Evolutionary conservation across 2,888 invertebrate species (phyloP).

Genomic region (Meiosimyza decipiens): DNA sequence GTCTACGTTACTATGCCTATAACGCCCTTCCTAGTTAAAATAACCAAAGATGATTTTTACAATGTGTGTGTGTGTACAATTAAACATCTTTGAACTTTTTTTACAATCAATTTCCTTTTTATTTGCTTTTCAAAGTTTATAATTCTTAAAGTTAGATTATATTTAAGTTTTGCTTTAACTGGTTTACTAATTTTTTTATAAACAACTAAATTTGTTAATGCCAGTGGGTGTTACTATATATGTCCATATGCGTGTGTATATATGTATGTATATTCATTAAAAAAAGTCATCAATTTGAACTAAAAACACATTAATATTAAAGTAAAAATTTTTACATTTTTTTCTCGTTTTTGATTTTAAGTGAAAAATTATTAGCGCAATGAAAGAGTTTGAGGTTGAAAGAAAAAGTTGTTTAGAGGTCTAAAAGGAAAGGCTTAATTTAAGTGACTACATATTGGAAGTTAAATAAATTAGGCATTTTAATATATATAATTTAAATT

Average conservation of each 20-base stretch:
- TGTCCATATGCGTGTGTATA: constrained; percentile 9
- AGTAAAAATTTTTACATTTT: constrained; percentile 11
- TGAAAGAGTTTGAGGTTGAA: neutral
- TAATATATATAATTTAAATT: neutral
- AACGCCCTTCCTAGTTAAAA: too few relatives aligned
- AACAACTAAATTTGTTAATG: constrained; percentile 31
- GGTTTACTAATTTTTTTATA: constrained; percentile 43
- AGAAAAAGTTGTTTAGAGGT: neutral
- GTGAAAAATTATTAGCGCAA: neutral
- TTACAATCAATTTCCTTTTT: constrained; percentile 30
- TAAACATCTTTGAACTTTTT: constrained; percentile 34
- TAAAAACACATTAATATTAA: constrained; percentile 17
- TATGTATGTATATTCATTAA: constrained; percentile 12
- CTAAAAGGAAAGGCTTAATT: constrained; percentile 17
- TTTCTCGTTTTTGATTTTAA: neutral
- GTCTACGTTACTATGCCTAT: too few relatives aligned
- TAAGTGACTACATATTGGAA: neutral
- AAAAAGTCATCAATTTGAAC: constrained; percentile 15
- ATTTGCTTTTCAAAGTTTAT: constrained; percentile 39
- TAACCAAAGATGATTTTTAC: neutral
- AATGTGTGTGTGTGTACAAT: neutral
- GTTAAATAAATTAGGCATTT: constrained; percentile 3
- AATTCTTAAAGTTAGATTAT: constrained; percentile 29
- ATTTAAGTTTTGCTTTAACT: constrained; percentile 41
- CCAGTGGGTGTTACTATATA: constrained; percentile 14